Evolutionary conservation across 2,797 vertebrate genomes (phyloP), one percentile per base, ranked within the genome.

Genomic region (Esox masquinongy): DNA sequence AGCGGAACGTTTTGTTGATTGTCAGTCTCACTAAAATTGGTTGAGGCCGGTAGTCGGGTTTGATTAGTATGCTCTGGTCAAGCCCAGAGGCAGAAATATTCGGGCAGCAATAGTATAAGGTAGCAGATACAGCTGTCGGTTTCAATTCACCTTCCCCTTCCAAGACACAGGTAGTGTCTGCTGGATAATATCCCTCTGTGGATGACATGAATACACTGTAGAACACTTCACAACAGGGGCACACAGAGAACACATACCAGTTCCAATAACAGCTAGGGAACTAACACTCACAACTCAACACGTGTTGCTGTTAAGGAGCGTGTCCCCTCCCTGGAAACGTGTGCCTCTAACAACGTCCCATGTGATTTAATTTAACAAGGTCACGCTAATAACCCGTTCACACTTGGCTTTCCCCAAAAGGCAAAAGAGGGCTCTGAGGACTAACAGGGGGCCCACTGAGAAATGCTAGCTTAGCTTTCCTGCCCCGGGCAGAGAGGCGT

Each of bases 111-210:
- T 1, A 36, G 74, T 73, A 74, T 72, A 59, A 34, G 36, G 24
- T 51, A 63, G 43, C 70, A 51, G 15, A 59, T 17, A 34, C 12
- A 75, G 49, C 50, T 53, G 77, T 83, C 70, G 84, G 22, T 72
- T 64, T 85, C 88, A 76, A 92, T 93, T 96, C 94, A 95, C 95
- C 93, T 94, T 95, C 5, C 95, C 95, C 93, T 94, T 95, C 5
- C 66, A 91, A 83, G 79, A 84, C 74, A 93, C 83, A 84, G 85
- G 84, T 66, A 81, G 86, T 90, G 83, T 95, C 94, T 90, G 90
- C 94, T 90, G 90, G 93, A 85, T 64, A 88, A 31, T 87, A 83
- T 90, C 82, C 91, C 88, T 93, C 95, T 96, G 95, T 73, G 91
- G 92, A 94, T 71, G 91, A 93, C 92, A 79, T 12, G 73, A 16